A percentile compares a stretch with the other conserved stretches of the same genome.
phyloP scores from a whole-genome alignment of 1,140 invertebrate species.

The Lerema accius region DNA sequence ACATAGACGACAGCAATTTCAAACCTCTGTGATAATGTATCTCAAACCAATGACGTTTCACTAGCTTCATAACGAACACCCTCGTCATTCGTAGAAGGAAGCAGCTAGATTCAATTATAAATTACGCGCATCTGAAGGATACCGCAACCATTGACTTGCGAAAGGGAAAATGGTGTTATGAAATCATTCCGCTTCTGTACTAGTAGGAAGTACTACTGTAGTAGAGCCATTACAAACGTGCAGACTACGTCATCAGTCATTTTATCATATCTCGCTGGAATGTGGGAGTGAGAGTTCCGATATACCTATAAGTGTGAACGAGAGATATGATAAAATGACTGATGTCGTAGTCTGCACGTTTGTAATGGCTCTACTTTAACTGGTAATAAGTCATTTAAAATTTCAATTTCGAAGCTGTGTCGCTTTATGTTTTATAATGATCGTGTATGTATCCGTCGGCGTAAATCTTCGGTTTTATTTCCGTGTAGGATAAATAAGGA shows the following conservation, averaged over 20 bases:
- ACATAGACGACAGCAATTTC: background rate
- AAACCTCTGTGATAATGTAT: background rate
- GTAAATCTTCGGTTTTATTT: background rate
- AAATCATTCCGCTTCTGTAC: constrained; percentile 68
- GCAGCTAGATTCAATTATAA: constrained; percentile 52
- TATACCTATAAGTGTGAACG: no score
- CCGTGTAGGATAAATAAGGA: background rate
- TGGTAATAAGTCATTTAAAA: constrained; percentile 65
- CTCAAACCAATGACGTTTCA: constrained; percentile 5
- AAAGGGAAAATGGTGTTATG: constrained; percentile 76
- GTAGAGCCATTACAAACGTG: no score
- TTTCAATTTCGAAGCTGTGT: constrained; percentile 49
- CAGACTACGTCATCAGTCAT: no score
- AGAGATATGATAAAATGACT: no score
- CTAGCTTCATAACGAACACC: constrained; percentile 20
- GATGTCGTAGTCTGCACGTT: constrained; percentile 55
- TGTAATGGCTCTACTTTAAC: constrained; percentile 61
- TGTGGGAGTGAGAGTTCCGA: no score
- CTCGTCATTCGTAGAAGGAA: constrained; percentile 26
- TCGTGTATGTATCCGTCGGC: constrained; percentile 1
- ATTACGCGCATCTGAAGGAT: constrained; percentile 55
- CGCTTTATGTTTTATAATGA: constrained; percentile 11
- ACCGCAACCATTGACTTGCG: constrained; percentile 60
- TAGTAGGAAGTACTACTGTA: constrained; percentile 69
- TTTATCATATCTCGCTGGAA: no score